A percentile compares a stretch with the other conserved stretches of the same genome.
These are phyloP conservation scores for Gastracanthus pulcherrimus DNA, from an alignment of 2,888 invertebrate species.

Conservation along the genomic window DNA sequence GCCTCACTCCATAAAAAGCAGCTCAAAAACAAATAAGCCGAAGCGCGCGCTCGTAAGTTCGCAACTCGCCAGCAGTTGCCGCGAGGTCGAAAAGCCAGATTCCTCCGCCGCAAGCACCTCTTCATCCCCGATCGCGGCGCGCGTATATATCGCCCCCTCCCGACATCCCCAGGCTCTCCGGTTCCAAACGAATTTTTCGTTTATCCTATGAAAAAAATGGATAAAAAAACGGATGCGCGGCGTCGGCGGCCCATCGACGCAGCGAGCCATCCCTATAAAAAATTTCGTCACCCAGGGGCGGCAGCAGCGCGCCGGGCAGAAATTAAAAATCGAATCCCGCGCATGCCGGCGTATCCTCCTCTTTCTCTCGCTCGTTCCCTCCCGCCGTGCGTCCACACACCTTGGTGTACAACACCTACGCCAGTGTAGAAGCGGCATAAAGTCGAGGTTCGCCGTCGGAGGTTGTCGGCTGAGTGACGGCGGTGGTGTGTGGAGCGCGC, in stretches of 20 bases:
- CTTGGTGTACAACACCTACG: no score
- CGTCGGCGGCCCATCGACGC: no score
- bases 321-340: slow-evolving; percentile 4
- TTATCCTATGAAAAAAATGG: slow-evolving; percentile 12
- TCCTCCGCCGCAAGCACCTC: neutral
- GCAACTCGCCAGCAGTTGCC: neutral
- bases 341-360: neutral
- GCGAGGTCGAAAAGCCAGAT: neutral
- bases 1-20: no score
- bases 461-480: slow-evolving; percentile 74
- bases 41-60: neutral
- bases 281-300: neutral
- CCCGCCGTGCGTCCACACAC: no score
- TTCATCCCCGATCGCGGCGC: neutral
- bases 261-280: slow-evolving; percentile 6
- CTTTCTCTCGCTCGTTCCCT: no score
- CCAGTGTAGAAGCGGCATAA: neutral
- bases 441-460: slow-evolving; percentile 58
- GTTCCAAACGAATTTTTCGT: slow-evolving; percentile 8
- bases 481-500: slow-evolving; percentile 52
- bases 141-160: no score
- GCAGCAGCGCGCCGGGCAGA: neutral
- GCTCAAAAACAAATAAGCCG: neutral
- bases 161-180: neutral
- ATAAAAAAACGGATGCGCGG: slow-evolving; percentile 26